Conservation (phyloP, 2,797 vertebrate genomes). For the Garrulus glandarius region DNA sequence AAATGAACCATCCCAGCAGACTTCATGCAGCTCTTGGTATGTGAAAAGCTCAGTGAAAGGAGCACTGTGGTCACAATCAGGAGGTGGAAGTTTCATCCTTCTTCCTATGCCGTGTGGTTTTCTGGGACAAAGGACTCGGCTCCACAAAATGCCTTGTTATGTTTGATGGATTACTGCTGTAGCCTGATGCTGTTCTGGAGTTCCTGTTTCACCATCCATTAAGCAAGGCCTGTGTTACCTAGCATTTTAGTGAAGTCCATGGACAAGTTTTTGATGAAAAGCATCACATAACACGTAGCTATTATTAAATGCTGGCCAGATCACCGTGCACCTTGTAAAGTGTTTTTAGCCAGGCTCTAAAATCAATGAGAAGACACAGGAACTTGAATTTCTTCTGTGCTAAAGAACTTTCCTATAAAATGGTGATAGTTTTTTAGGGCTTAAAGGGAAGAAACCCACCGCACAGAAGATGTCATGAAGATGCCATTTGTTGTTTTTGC, state of each 20-base stretch:
- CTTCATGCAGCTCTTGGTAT: not conserved
- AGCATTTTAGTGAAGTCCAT: not conserved
- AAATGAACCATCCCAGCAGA: not conserved
- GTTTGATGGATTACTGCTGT: not conserved
- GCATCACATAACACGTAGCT: not conserved
- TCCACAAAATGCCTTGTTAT: not conserved
- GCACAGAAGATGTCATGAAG: not conserved
- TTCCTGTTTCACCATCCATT: not conserved
- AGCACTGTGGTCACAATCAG: not conserved
- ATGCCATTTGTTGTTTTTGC: not conserved
- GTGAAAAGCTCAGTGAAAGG: not conserved
- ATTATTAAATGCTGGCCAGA: not conserved
- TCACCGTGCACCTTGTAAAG: not conserved
- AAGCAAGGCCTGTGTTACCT: not conserved
- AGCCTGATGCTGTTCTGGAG: not conserved
- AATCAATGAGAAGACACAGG: not conserved
- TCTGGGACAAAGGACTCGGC: not conserved
- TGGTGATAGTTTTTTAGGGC: not conserved
- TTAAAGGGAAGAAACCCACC: not conserved
- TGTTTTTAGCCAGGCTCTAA: not conserved
- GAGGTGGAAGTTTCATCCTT: not conserved
- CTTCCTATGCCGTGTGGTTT: not conserved
- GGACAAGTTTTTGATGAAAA: not conserved
- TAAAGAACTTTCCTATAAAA: not conserved
- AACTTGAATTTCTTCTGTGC: not conserved